Evolutionary conservation across 2,113 vertebrate species (phyloP).

Genomic region (Coreoperca whiteheadi): DNA sequence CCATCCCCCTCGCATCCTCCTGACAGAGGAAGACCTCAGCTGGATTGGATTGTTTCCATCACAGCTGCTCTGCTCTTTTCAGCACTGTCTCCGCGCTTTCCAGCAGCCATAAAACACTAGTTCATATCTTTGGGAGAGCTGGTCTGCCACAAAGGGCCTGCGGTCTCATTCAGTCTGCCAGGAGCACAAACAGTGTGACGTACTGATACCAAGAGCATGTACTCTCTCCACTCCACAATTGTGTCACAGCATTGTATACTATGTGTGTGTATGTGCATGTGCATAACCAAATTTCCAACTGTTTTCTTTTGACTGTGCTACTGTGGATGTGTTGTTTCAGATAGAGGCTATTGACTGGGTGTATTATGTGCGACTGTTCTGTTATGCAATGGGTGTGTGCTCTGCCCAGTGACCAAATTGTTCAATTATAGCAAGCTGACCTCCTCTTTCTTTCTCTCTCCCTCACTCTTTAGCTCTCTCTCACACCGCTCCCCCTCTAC

Average conservation of each 20-base stretch:
- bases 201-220: slow-evolving; percentile 31
- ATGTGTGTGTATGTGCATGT: background rate
- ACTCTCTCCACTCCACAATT: background rate
- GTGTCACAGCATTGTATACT: background rate
- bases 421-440: slow-evolving; percentile 46
- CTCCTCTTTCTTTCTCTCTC: slow-evolving; percentile 22
- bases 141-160: slow-evolving; percentile 51
- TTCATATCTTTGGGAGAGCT: slow-evolving; percentile 46
- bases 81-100: slow-evolving; percentile 19
- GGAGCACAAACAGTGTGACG: slow-evolving; percentile 52
- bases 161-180: slow-evolving; percentile 38
- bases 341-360: slow-evolving; percentile 37
- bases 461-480: background rate
- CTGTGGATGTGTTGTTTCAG: slow-evolving; percentile 34
- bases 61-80: slow-evolving; percentile 59
- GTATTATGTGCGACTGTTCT: slow-evolving; percentile 35
- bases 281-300: background rate
- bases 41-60: slow-evolving; percentile 63
- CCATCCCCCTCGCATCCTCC: slow-evolving; percentile 41
- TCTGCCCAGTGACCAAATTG: slow-evolving; percentile 44
- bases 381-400: slow-evolving; percentile 67
- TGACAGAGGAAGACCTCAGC: slow-evolving; percentile 51
- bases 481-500: background rate
- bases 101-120: slow-evolving; percentile 40
- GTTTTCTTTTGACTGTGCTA: slow-evolving; percentile 26